Conservation (phyloP, 2,888 invertebrate species). For the Melinopterus prodromus region DNA sequence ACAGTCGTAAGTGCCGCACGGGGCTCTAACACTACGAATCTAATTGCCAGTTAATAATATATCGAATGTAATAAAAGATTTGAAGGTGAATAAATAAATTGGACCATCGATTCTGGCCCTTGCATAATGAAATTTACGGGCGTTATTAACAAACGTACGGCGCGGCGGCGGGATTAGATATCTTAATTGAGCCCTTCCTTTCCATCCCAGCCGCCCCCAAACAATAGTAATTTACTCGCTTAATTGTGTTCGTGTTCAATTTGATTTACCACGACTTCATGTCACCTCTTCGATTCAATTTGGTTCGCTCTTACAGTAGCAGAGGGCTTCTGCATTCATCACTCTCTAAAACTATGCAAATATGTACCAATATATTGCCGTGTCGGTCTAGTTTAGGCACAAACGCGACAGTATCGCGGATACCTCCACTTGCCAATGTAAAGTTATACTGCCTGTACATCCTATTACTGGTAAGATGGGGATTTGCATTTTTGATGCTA, state of each 20-base stretch:
- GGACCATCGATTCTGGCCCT: not conserved
- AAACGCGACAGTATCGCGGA: not conserved
- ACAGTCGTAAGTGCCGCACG: too few species aligned
- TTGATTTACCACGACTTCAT: slow-evolving; percentile 21
- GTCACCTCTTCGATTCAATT: slow-evolving; percentile 20
- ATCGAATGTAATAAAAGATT: too few species aligned
- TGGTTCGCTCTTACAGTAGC: not conserved
- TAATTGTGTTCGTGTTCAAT: slow-evolving; percentile 29
- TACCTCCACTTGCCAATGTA: not conserved
- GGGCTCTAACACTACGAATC: too few species aligned
- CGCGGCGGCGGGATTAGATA: slow-evolving; percentile 16
- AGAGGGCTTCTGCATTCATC: not conserved
- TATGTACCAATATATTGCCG: not conserved
- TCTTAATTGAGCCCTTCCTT: slow-evolving; percentile 12
- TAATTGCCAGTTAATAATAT: too few species aligned
- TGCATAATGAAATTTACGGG: not conserved
- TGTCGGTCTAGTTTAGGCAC: not conserved
- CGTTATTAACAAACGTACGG: not conserved
- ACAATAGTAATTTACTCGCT: slow-evolving; percentile 17
- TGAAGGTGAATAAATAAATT: too few species aligned
- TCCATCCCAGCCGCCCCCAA: not conserved
- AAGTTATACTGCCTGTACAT: not conserved
- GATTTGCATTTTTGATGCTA: not conserved
- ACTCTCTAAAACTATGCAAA: not conserved
- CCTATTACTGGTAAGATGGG: not conserved